These are phyloP conservation scores for Scylla paramamosain DNA, from an alignment of 1,140 invertebrate species.

Conservation along the genomic window DNA sequence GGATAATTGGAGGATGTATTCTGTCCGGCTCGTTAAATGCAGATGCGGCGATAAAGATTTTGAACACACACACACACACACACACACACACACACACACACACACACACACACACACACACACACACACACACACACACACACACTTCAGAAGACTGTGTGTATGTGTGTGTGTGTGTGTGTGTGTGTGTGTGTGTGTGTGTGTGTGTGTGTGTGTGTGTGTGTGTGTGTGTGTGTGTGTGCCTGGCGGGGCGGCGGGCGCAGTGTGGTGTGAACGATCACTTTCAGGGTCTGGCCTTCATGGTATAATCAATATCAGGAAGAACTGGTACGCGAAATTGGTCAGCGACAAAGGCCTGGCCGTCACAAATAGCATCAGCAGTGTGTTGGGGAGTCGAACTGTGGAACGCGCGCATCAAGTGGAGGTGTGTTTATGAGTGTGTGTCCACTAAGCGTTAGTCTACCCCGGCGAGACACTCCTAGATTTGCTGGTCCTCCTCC, in stretches of 20 bases:
- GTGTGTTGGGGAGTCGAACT: conserved; percentile 14
- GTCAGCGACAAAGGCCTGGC: conserved; percentile 42
- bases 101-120: conserved; percentile 50
- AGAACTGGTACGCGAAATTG: conserved; percentile 65
- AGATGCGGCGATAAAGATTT: too few species aligned
- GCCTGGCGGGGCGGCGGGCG: neutral
- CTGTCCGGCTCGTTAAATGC: too few species aligned
- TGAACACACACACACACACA: conserved; percentile 37
- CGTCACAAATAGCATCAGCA: conserved; percentile 44
- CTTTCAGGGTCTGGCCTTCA: conserved; percentile 44
- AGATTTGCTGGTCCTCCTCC: too few species aligned
- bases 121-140: conserved; percentile 37
- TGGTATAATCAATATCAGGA: conserved; percentile 63
- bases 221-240: neutral
- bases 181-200: neutral
- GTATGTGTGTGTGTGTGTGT: neutral
- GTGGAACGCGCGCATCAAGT: neutral
- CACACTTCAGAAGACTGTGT: neutral
- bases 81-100: conserved; percentile 52
- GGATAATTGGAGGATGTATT: neutral
- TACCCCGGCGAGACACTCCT: too few species aligned
- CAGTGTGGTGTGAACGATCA: conserved; percentile 59
- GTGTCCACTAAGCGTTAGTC: too few species aligned
- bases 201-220: neutral
- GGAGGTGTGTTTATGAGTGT: neutral